Evolutionary conservation across 2,888 invertebrate species (phyloP), one percentile per base, ranked within the genome.

Genomic region (Scaptomyza tumidula): DNA sequence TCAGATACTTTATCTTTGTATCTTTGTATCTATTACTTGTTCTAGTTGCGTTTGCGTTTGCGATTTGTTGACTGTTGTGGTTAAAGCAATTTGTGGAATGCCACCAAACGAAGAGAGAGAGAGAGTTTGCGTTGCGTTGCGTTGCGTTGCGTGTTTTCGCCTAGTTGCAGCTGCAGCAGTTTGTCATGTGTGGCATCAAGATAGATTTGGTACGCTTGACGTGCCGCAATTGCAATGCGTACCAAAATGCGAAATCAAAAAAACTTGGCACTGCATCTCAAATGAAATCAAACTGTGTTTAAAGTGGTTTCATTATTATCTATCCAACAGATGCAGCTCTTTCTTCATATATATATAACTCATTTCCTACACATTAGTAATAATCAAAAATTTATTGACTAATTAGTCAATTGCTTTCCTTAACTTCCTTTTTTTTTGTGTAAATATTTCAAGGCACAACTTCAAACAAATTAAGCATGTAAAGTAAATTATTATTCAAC

Each of bases 111-210:
- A 78, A 53, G 9, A 41, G 33, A 44, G 19, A 19, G 33, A 19
- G n/a, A n/a, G n/a, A n/a, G n/a, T n/a, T 9, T 19, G 24, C 4
- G 48, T 63, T 79, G 70, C 11, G 53, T 9, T 19, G 24, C 4
- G 48, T 63, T 79, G 70, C 11, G 53, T 63, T 79, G 70, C 80
- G 66, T 75, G 69, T 68, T 71, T 54, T 56, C 37, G 19, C 31
- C 60, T 46, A 27, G 63, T 58, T 62, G 76, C 85, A 84, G 85
- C 81, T 81, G 81, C 81, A 70, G 78, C 76, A 67, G 79, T 79
- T 82, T 85, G 75, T 85, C 81, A 82, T 82, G 75, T 80, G 76
- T 83, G 76, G 64, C 78, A 78, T 50, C 61, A 74, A 78, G 67
- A 74, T 43, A 61, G 68, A 71, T 67, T 65, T 76, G 61, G 64